phyloP scores from a whole-genome alignment of 2,797 vertebrate species.

The Nannoperca australis region DNA sequence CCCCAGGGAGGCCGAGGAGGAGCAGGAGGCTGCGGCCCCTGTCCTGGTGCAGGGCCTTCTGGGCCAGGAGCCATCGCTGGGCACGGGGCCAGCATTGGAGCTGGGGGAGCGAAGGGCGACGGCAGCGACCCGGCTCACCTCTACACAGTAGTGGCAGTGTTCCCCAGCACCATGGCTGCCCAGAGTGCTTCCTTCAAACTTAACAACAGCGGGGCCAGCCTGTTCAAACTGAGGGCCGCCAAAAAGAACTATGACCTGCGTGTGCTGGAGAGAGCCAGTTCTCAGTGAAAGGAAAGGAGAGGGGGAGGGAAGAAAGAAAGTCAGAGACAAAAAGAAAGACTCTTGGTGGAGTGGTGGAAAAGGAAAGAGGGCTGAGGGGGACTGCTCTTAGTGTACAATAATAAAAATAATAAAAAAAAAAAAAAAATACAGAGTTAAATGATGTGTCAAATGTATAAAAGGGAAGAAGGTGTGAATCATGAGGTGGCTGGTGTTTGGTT shows the following conservation, averaged over 20 bases:
- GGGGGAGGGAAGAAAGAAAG: slow-evolving; percentile 54
- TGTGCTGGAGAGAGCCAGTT: slow-evolving; percentile 96
- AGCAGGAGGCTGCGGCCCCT: slow-evolving; percentile 70
- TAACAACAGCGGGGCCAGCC: slow-evolving; percentile 94
- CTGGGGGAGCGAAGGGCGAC: slow-evolving; percentile 86
- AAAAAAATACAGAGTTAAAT: slow-evolving; percentile 52
- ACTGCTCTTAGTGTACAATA: slow-evolving; percentile 76
- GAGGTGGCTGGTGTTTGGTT: slow-evolving; percentile 78
- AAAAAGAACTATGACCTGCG: slow-evolving; percentile 98
- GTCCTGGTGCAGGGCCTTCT: slow-evolving; percentile 47
- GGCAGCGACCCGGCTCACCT: slow-evolving; percentile 92
- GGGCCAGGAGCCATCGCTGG: slow-evolving; percentile 68
- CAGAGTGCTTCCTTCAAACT: slow-evolving; percentile 98
- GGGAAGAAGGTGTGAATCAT: slow-evolving; percentile 79
- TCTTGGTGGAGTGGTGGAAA: slow-evolving; percentile 64
- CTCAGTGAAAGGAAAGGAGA: slow-evolving; percentile 88
- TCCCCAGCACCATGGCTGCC: slow-evolving; percentile 96
- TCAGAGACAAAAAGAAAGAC: slow-evolving; percentile 65
- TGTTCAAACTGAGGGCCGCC: slow-evolving; percentile 96
- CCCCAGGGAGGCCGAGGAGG: slow-evolving; percentile 90
- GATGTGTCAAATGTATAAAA: slow-evolving; percentile 82
- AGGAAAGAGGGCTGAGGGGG: slow-evolving; percentile 69
- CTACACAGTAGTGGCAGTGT: slow-evolving; percentile 98
- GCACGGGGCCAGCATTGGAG: slow-evolving; percentile 67
- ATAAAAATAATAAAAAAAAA: slow-evolving; percentile 43